Evolutionary conservation across 2,888 invertebrate species (phyloP).

Genomic region (Eupelmus urozonus): DNA sequence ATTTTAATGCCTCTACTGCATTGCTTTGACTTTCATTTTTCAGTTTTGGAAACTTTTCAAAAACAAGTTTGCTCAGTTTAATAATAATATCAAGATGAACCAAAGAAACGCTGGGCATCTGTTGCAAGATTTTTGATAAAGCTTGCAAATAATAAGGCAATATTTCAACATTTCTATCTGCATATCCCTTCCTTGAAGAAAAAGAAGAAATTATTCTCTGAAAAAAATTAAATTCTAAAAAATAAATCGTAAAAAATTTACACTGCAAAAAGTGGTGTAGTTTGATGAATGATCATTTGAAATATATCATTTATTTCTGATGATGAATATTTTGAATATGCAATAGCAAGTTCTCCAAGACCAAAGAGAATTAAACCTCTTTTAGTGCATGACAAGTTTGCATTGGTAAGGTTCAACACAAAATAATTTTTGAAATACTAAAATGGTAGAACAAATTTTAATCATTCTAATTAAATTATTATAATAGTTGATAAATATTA

Average conservation of each 20-base stretch:
- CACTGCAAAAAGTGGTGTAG: constrained; percentile 70
- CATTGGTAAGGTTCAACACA: constrained; percentile 58
- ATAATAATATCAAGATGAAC: constrained; percentile 77
- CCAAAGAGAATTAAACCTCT: constrained; percentile 80
- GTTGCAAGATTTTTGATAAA: constrained; percentile 77
- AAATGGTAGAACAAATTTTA: constrained; percentile 55
- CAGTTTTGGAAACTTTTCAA: constrained; percentile 79
- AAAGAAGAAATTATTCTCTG: constrained; percentile 2
- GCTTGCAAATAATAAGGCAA: constrained; percentile 79
- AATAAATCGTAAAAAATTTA: constrained; percentile 55
- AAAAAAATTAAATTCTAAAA: not conserved
- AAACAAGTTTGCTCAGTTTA: constrained; percentile 77
- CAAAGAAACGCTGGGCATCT: constrained; percentile 72
- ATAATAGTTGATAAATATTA: not conserved
- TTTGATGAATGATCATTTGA: constrained; percentile 76
- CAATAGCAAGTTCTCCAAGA: constrained; percentile 80
- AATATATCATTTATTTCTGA: constrained; percentile 76
- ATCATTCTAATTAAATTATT: too few relatives aligned
- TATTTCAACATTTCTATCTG: constrained; percentile 74
- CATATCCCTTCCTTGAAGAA: constrained; percentile 73
- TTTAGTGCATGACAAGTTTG: constrained; percentile 66
- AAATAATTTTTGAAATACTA: constrained; percentile 67
- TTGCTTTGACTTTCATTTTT: constrained; percentile 71
- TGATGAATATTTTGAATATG: constrained; percentile 76
- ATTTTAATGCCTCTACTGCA: constrained; percentile 75